Evolutionary conservation across 2,113 vertebrate genomes (phyloP), one percentile per base, ranked within the genome.

Genomic region (Hoplias malabaricus): DNA sequence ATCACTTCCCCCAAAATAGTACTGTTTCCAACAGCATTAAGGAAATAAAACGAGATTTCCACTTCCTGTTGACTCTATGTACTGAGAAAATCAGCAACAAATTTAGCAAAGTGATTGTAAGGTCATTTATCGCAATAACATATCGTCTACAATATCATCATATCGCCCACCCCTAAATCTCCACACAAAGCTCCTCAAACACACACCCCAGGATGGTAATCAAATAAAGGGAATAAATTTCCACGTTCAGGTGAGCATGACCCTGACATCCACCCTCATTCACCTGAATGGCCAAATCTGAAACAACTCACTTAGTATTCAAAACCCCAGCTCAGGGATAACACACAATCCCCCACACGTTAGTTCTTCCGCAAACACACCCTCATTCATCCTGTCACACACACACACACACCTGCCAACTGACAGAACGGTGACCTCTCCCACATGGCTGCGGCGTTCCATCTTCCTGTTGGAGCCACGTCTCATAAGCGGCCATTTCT

Each of bases 371-470:
- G 29, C 61, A 67, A 61, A 36, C 34, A 48, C 40, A 40, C 42
- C 29, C 31, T 23, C 75, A 67, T 46, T 29, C 56, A 59, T 38
- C 27, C 42, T 38, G 38, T 43, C 48, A 16, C 53, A 53, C 34
- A 14, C 21, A 69, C 5, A 50, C 79, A 77, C 89, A 86, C 86
- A 97, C 97, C 97, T 96, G 91, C 98, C 98, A 50, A 99, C 98
- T 29, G 97, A 90, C 66, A 99, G 92, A 19, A 99, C 96, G 0
- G 96, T 99, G 80, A 99, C 94, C 80, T 95, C 95, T 43, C 93
- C 94, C 0, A 87, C 80, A 8, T 86, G 86, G 69, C 90, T 89
- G 61, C 87, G 90, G 25, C 93, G 90, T 10, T 91, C 84, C 3
- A 91, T 92, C 0, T 85, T 46, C 82, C 89, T 95, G 3, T 84